phyloP scores from a whole-genome alignment of 2,888 invertebrate species.

The Cremastobaeus sp. region DNA sequence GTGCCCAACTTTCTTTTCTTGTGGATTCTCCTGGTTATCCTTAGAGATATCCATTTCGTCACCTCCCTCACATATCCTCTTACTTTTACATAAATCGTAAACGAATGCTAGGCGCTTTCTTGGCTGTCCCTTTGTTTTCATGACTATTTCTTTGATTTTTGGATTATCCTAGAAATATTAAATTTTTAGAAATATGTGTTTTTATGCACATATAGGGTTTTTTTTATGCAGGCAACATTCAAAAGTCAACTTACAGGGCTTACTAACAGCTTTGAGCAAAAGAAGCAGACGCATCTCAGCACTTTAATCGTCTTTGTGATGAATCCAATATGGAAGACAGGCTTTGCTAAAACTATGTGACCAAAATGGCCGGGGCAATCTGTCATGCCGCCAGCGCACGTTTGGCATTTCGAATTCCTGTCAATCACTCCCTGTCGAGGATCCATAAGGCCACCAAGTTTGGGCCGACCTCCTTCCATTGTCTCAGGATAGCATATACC shows the following conservation, averaged over 20 bases:
- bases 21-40: conserved; percentile 82
- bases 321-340: conserved; percentile 99
- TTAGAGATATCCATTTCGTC: conserved; percentile 97
- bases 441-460: conserved; percentile 99
- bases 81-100: conserved; percentile 98
- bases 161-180: conserved; percentile 85
- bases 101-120: conserved; percentile 96
- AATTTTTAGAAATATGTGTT: background rate
- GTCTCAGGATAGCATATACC: conserved; percentile 98
- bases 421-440: conserved; percentile 99
- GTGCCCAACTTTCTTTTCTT: conserved; percentile 85
- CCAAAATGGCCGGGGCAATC: conserved; percentile 99
- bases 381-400: conserved; percentile 98
- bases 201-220: background rate
- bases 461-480: conserved; percentile 98
- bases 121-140: conserved; percentile 97
- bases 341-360: conserved; percentile 98
- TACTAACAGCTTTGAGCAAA: conserved; percentile 97
- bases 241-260: conserved; percentile 94
- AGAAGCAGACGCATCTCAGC: conserved; percentile 99
- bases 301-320: conserved; percentile 98
- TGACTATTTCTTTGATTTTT: conserved; percentile 95
- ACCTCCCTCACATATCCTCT: conserved; percentile 98
- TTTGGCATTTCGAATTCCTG: conserved; percentile 94
- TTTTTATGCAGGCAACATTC: too few relatives aligned